These are phyloP conservation scores for Anoura caudifer DNA, from an alignment of 2,113 vertebrate species.

Conservation along the genomic window DNA sequence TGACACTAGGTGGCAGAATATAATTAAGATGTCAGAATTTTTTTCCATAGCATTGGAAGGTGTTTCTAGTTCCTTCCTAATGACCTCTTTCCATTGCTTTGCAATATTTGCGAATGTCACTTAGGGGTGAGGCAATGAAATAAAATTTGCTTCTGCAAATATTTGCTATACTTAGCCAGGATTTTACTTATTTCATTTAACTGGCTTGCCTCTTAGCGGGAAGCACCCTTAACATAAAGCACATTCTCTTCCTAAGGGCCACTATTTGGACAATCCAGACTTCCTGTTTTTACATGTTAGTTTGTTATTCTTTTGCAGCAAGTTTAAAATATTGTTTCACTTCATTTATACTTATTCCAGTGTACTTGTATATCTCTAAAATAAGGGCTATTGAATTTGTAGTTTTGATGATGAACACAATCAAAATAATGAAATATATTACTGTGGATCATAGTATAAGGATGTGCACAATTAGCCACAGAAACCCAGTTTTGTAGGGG, in stretches of 20 bases:
- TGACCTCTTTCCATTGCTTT: slow-evolving; percentile 36
- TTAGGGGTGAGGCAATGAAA: slow-evolving; percentile 9
- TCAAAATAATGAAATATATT: background rate
- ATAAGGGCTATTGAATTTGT: background rate
- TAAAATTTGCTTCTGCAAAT: slow-evolving; percentile 43
- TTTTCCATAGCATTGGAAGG: background rate
- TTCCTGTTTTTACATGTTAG: background rate
- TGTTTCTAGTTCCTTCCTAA: slow-evolving; percentile 16
- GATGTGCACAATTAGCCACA: background rate
- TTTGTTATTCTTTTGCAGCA: slow-evolving; percentile 22
- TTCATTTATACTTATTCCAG: background rate
- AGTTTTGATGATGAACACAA: background rate
- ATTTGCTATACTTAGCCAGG: background rate
- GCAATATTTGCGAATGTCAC: slow-evolving; percentile 19
- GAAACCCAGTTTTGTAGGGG: background rate
- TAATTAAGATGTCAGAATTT: slow-evolving; percentile 70
- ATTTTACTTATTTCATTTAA: slow-evolving; percentile 33
- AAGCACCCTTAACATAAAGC: background rate
- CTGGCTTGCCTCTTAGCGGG: background rate
- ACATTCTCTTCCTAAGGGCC: background rate
- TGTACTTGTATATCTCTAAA: background rate
- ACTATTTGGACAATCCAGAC: background rate
- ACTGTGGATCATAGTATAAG: background rate
- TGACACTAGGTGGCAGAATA: slow-evolving; percentile 82
- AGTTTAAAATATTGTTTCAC: background rate